These are phyloP conservation scores for Gopherus flavomarginatus DNA, from an alignment of 2,113 vertebrate species.

Conservation along the genomic window DNA sequence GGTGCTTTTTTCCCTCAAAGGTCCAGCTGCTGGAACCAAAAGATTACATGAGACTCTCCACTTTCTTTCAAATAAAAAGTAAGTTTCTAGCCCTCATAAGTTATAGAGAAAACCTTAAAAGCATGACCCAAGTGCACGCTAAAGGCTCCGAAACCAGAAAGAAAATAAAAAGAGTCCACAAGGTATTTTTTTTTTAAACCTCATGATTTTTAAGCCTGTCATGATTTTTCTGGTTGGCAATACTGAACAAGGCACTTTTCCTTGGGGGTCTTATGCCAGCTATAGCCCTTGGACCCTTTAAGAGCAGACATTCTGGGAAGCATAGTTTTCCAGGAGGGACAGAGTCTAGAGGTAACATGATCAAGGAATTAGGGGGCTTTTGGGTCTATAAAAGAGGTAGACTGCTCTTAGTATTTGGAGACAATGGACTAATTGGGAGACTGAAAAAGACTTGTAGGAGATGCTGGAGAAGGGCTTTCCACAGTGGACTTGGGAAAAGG, in stretches of 20 bases:
- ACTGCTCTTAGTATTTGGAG: neutral
- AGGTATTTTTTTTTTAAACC: neutral
- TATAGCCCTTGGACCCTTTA: neutral
- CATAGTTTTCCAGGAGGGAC: neutral
- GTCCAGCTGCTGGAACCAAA: slow-evolving; percentile 35
- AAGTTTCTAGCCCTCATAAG: slow-evolving; percentile 49
- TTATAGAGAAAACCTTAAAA: slow-evolving; percentile 4
- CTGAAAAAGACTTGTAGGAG: neutral
- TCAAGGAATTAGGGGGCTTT: neutral
- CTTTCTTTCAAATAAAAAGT: slow-evolving; percentile 58
- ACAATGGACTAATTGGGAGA: neutral
- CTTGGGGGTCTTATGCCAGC: neutral
- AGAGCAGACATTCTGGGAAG: slow-evolving; percentile 5
- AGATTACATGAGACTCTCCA: slow-evolving; percentile 53
- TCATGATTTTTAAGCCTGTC: neutral
- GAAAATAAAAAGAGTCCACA: neutral
- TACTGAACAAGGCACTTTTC: slow-evolving; percentile 4
- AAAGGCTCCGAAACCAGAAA: slow-evolving; percentile 44
- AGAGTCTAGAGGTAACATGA: neutral
- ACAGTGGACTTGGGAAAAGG: neutral
- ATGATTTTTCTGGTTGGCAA: neutral
- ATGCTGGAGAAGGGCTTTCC: neutral
- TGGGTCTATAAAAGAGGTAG: neutral
- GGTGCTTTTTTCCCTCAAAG: slow-evolving; percentile 55
- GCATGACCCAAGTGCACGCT: neutral